phyloP scores from a whole-genome alignment of 2,888 invertebrate genomes.

The Meta bourneti region DNA sequence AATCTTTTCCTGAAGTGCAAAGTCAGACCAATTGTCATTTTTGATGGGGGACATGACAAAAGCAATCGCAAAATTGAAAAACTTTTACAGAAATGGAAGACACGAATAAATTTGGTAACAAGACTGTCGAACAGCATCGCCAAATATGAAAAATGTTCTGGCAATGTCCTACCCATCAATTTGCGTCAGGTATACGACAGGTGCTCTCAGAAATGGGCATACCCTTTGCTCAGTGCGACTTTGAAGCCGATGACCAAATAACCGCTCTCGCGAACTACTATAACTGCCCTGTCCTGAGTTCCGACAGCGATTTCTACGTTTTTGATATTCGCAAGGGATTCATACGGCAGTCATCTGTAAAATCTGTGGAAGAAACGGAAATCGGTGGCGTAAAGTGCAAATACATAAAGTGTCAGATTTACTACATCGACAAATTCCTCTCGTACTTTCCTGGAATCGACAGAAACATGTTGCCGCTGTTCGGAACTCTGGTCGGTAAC shows the following conservation, averaged over 20 bases:
- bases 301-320: constrained; percentile 96
- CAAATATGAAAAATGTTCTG: constrained; percentile 80
- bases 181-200: constrained; percentile 87
- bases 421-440: constrained; percentile 86
- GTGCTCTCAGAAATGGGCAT: constrained; percentile 85
- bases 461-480: constrained; percentile 87
- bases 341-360: constrained; percentile 87
- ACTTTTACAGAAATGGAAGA: constrained; percentile 79
- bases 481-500: constrained; percentile 92
- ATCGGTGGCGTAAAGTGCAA: constrained; percentile 42
- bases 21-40: constrained; percentile 87
- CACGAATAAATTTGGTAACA: constrained; percentile 77
- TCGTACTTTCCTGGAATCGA: constrained; percentile 86
- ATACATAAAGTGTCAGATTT: constrained; percentile 87
- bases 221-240: constrained; percentile 87
- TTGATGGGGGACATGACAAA: constrained; percentile 85
- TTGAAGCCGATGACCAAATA: no score
- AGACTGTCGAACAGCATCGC: constrained; percentile 78
- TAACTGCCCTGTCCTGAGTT: constrained; percentile 92
- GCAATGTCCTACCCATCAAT: constrained; percentile 87
- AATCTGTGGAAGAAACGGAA: constrained; percentile 71
- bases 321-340: constrained; percentile 88
- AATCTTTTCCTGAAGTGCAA: constrained; percentile 80
- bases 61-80: constrained; percentile 88
- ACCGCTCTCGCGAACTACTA: constrained; percentile 89